These are phyloP conservation scores for Galeopterus variegatus DNA, from an alignment of 2,113 vertebrate species.

Conservation along the genomic window DNA sequence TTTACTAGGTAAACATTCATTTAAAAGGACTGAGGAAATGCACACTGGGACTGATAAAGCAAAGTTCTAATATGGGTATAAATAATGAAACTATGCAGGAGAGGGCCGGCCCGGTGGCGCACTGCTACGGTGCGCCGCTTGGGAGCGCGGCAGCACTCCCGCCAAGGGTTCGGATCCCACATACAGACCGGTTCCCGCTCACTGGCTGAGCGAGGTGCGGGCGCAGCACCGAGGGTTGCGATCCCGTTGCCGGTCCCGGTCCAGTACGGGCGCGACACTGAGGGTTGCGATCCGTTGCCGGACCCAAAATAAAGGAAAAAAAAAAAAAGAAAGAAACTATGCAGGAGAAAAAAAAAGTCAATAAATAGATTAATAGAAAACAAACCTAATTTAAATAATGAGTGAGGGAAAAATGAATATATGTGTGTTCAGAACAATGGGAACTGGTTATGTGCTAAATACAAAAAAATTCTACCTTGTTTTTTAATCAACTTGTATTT, in stretches of 20 bases:
- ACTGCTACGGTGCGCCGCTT: too few species aligned
- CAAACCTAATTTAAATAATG: slow-evolving; percentile 3
- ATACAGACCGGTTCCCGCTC: too few species aligned
- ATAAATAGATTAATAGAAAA: neutral
- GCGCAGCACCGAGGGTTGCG: too few species aligned
- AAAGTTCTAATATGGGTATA: neutral
- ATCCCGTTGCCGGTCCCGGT: too few species aligned
- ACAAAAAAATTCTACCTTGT: neutral
- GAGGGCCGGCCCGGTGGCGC: too few species aligned
- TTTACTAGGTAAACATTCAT: neutral
- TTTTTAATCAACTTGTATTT: slow-evolving; percentile 35
- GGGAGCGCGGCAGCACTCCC: too few species aligned
- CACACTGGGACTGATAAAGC: neutral
- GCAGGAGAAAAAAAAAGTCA: neutral
- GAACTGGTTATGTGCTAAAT: neutral
- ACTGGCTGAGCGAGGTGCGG: too few species aligned
- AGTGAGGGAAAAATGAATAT: neutral
- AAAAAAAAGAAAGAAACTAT: too few species aligned
- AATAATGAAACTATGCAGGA: neutral
- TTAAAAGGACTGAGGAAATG: neutral
- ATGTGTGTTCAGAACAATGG: neutral
- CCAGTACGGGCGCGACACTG: too few species aligned
- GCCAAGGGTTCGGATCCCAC: too few species aligned
- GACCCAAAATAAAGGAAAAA: too few species aligned
- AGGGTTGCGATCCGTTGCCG: too few species aligned